Evolutionary conservation across 2,797 vertebrate species (phyloP).

Genomic region (Florisuga fusca): DNA sequence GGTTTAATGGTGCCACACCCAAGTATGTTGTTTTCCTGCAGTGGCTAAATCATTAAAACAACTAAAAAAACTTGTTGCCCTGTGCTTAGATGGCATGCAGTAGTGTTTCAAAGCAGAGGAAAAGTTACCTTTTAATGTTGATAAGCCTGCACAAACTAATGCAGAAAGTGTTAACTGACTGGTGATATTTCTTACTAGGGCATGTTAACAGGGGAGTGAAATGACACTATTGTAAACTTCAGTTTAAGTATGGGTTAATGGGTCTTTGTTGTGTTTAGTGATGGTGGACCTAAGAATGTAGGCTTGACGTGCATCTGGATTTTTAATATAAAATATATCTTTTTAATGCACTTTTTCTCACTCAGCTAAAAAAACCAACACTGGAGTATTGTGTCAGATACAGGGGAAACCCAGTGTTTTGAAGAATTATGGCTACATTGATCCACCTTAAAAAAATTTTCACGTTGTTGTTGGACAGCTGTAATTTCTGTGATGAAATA

Average conservation of each 20-base stretch:
- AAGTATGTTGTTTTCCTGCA: constrained; percentile 27
- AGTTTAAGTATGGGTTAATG: neutral
- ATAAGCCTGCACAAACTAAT: neutral
- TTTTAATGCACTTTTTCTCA: neutral
- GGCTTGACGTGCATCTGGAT: neutral
- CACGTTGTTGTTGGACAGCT: fast-evolving
- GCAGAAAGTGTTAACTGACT: neutral
- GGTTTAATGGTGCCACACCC: neutral
- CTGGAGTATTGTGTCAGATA: neutral
- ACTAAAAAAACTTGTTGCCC: neutral
- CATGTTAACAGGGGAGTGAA: neutral
- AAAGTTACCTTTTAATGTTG: neutral
- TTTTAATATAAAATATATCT: neutral
- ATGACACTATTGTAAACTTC: neutral
- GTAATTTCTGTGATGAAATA: neutral
- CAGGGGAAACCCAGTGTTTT: fast-evolving
- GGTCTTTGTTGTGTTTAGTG: neutral
- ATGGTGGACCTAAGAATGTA: neutral
- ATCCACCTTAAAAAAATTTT: neutral
- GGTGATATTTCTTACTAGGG: neutral
- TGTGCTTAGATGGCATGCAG: constrained; percentile 18
- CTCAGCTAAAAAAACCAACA: neutral
- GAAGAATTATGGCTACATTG: neutral
- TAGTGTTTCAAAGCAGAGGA: neutral
- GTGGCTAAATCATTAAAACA: constrained; percentile 14